Evolutionary conservation across 2,113 vertebrate genomes (phyloP), one percentile per base, ranked within the genome.

Genomic region (Periophthalmus modestus): DNA sequence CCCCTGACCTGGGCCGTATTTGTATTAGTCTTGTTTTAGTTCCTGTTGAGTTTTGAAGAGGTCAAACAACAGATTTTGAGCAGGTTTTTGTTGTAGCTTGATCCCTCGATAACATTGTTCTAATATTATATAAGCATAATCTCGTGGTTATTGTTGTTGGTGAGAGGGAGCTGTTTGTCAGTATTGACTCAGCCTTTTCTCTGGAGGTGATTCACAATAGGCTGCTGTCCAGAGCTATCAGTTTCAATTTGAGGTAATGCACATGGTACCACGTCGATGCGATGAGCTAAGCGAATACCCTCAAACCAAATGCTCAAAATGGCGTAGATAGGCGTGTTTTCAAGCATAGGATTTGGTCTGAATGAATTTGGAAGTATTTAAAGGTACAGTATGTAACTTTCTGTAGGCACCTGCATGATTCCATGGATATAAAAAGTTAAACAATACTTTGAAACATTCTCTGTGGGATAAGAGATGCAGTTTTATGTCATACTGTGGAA

Each of bases 141-240:
- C 21, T 28, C 10, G 21, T 62, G 28, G 52, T 1, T 19, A 5
- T 7, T 10, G 7, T 34, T 65, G 62, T 43, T n/a, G 61, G 28
- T 19, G 21, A 59, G 57, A 59, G 23, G 2, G 28, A 10, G 18
- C 3, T 63, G 62, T 65, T 65, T n/a, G 36, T 21, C 34, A 13
- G 62, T 14, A 18, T 39, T 65, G 62, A 65, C 62, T 65, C 62
- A 65, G 62, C 19, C 2, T 65, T 43, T 65, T 65, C 34, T 65
- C 34, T 65, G 62, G 18, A 65, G 62, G 62, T 65, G 62, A 65
- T 36, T 65, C 62, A 65, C 34, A 59, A 16, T 23, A 10, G 57
- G 21, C 57, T 58, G 21, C n/a, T 58, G 21, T 13, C 21, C 52
- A 54, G 52, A 19, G 52, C 18, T 54, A n/a, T 54, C 52, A n/a